Base-by-base conservation (phyloP, 2,888 invertebrate genomes). In the Balanococcus diminutus region DNA sequence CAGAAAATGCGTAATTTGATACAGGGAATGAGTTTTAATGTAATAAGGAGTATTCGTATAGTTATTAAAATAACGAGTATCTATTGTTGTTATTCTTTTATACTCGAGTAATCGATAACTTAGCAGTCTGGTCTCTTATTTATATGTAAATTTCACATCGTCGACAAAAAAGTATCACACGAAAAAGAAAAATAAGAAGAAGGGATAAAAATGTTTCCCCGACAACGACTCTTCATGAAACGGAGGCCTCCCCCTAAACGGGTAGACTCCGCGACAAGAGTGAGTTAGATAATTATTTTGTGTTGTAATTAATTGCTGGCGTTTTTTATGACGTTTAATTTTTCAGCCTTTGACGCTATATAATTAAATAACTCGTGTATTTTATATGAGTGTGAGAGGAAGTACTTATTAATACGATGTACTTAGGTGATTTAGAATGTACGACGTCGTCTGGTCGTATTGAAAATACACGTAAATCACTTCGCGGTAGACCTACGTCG, bases 261-360 rank as follows among this genome's bases (percentile, higher is more conserved):
- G 72, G 84, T 84, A 67, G 84, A 84, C 67, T 84, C 84, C 36
- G 84, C 84, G 51, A 72, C 84, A 67, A 84, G 84, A 84, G 84
- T 84, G 84, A 84, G 84, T 84, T 67, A 84, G 84, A 72, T 67
- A 82, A 46, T 82, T 46, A 82, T 75, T 75, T 75, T 75, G 32
- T 75, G 75, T 75, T 75, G 2, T 75, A 75, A 75, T 84, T 84
- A 67, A 36, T 84, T 84, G 28, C 19, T 36, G n/a, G 42, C 19
- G 39, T 82, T 19, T 67, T 32, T 84, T 61, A 36, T 36, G 28
- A 36, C 31, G 36, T 61, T 83, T 84, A 51, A 28, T 82, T 82
- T 82, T 82, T 82, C 31, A 51, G 28, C 25, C 61, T 28, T 14
- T 28, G 11, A 11, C 14, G 19, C 9, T 42, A 14, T 42, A 5